Base-by-base conservation (phyloP, 1,140 invertebrate species). In the Drosophila rufa region DNA sequence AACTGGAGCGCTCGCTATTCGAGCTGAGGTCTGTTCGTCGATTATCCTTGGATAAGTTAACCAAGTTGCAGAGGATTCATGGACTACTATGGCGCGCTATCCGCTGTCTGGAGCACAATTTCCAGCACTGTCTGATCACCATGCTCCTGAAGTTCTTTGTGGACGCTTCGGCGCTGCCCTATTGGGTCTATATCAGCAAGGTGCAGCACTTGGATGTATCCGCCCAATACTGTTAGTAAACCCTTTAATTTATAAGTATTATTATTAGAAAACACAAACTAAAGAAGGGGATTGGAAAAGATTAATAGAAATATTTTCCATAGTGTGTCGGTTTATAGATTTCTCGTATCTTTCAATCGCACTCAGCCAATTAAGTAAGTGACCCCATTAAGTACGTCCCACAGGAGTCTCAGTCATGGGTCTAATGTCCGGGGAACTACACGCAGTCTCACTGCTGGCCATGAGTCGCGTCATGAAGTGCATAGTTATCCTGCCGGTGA, bases 381-480 rank as follows among this genome's bases (percentile, higher is more conserved):
- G 6, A 4, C 2, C 6, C 53, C 0, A 12, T 7, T 36, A 15
- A 11, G 9, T 1, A 7, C n/a, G 9, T 0, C 6, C 15, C 4
- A 12, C 7, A 0, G 8, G 0, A 25, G 7, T 1, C 27, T 62
- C 46, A 87, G 80, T 87, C 69, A 89, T 87, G 84, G 67, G 62
- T 48, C 85, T 53, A 51, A 43, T 55, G 38, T 45, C 74, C 4
- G 57, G 61, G 6, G 64, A 84, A 47, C 64, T 89, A 43, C 59
- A 89, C 62, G 38, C 48, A 1, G 78, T 42, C 4, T 68, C 80
- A 14, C 17, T 90, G 68, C 58, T 53, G 30, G 25, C n/a, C 8
- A 66, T 89, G 42, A 68, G 45, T 14, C 67, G 78, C 2, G 8
- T 75, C 7, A 81, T 84, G 85, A 76, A 69, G 15, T 79, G 19